A percentile compares a stretch with the other conserved stretches of the same genome.
Conservation (phyloP, 2,888 invertebrate genomes). For the Patella caerulea region DNA sequence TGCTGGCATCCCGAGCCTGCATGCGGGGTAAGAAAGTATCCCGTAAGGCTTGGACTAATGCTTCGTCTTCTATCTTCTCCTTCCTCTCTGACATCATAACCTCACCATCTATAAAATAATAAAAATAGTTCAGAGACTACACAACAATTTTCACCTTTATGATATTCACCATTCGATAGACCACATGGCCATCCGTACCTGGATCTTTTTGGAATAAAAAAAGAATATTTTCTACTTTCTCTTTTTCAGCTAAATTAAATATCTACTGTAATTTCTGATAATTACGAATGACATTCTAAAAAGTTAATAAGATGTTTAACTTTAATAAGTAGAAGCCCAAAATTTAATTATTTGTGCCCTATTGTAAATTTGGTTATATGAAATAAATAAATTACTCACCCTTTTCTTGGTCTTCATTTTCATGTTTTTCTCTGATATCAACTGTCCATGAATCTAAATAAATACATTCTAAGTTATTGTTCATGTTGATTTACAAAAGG, state of each 20-base stretch:
- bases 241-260: no score
- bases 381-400: slow-evolving; percentile 10
- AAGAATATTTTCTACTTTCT: neutral
- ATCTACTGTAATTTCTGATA: no score
- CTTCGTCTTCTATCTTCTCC: slow-evolving; percentile 53
- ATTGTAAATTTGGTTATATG: no score
- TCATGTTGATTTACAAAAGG: no score
- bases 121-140: neutral
- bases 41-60: slow-evolving; percentile 62
- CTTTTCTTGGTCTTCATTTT: slow-evolving; percentile 33
- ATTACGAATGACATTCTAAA: no score
- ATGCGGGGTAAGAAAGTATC: slow-evolving; percentile 67
- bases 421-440: slow-evolving; percentile 33
- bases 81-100: slow-evolving; percentile 35
- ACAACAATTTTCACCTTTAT: slow-evolving; percentile 2
- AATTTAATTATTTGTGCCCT: no score
- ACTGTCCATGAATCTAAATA: neutral
- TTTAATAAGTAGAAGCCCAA: no score
- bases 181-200: slow-evolving; percentile 10
- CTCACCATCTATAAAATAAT: slow-evolving; percentile 12
- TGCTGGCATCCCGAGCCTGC: slow-evolving; percentile 60
- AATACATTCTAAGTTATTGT: no score
- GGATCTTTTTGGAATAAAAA: neutral
- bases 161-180: neutral
- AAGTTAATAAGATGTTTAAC: no score